These are phyloP conservation scores for Sebastes baramenuke DNA, from an alignment of 2,797 vertebrate genomes.

Conservation along the genomic window DNA sequence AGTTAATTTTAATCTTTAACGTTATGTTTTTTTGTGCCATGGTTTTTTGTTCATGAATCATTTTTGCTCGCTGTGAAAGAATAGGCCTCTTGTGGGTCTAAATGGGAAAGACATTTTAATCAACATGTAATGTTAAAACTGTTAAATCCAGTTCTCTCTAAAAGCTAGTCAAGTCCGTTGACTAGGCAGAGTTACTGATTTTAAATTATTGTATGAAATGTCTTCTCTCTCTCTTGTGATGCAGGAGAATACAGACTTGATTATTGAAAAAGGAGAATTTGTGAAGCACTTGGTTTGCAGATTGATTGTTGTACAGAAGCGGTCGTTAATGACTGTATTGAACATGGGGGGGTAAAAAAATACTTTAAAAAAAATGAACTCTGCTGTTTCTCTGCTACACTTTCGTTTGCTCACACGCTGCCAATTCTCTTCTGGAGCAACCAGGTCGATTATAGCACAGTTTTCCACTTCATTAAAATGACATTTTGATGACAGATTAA, in stretches of 20 bases:
- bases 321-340: not conserved
- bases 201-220: constrained; percentile 31
- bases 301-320: constrained; percentile 20
- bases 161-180: constrained; percentile 34
- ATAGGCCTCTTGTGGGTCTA: constrained; percentile 12
- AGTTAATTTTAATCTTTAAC: constrained; percentile 32
- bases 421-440: constrained; percentile 19
- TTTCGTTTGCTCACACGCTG: constrained; percentile 12
- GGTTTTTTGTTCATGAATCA: constrained; percentile 33
- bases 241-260: constrained; percentile 6
- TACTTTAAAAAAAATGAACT: not conserved
- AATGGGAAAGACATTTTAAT: constrained; percentile 47
- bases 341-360: not conserved
- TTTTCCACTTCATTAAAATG: constrained; percentile 2
- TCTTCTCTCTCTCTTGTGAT: constrained; percentile 31
- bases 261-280: constrained; percentile 32
- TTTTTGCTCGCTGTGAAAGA: constrained; percentile 51
- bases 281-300: constrained; percentile 40
- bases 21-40: constrained; percentile 57
- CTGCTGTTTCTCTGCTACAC: constrained; percentile 9
- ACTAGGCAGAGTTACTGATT: constrained; percentile 36
- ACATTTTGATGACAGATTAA: constrained; percentile 1
- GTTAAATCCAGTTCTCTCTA: constrained; percentile 18
- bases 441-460: constrained; percentile 15
- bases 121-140: constrained; percentile 30